Evolutionary conservation across 2,113 vertebrate genomes (phyloP), one percentile per base, ranked within the genome.

Genomic region (Saccopteryx bilineata): DNA sequence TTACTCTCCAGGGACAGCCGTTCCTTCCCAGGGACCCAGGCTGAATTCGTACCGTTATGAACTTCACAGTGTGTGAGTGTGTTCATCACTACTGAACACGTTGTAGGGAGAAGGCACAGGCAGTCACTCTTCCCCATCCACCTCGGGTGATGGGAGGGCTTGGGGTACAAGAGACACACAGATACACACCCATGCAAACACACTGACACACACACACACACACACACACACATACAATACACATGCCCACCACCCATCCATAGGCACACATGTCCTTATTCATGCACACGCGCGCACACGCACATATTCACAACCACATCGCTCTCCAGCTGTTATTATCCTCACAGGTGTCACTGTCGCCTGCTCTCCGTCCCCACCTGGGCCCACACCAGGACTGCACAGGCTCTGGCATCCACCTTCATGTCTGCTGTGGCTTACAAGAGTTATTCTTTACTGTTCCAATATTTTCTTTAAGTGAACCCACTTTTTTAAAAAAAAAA

Each of bases 381-480:
- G 14, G 63, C 24, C 7, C 21, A 18, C 21, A 33, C 23, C 11
- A 28, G 24, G 1, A 33, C 19, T 21, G 83, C 31, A 48, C 17
- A 46, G 56, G 7, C 24, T 11, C 14, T n/a, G 21, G 23, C n/a
- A 28, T 15, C 12, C 5, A 33, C 28, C 8, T n/a, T 85, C 61
- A 48, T 13, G 58, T 88, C 65, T 24, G 21, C 13, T 28, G 9
- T 28, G 28, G 31, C 23, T 95, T 69, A 52, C 26, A 7, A 83
- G 18, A 87, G 5, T 74, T 23, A 61, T 7, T 80, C 19, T 69
- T 71, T 33, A 24, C 56, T 50, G 60, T 15, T 4, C 31, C 48
- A 52, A 10, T 50, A 66, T 60, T 81, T 89, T 65, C 74, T 92
- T 86, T 80, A 91, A 85, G 58, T 71, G 23, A 54, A 87, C 13